Conservation (phyloP, 2,797 vertebrate species). For the Myotis vivesi region DNA sequence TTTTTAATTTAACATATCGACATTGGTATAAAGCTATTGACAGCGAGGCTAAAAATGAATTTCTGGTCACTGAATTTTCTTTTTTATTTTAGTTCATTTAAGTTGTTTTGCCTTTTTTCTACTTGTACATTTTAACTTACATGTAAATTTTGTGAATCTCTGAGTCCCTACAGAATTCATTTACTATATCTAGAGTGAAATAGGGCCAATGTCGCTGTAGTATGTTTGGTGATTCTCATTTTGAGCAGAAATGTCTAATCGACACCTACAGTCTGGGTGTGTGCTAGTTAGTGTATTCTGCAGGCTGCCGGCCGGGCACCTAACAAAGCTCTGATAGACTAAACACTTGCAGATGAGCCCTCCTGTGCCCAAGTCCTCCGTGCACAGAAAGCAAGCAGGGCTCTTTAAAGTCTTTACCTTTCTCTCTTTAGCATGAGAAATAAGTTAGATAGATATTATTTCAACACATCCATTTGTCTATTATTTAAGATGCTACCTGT, state of each 20-base stretch:
- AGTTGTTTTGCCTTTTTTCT: slow-evolving; percentile 53
- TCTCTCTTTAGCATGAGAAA: slow-evolving; percentile 46
- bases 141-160: slow-evolving; percentile 70
- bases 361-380: slow-evolving; percentile 24
- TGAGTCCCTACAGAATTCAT: slow-evolving; percentile 80
- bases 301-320: slow-evolving; percentile 53
- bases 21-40: not conserved
- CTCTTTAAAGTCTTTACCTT: slow-evolving; percentile 29
- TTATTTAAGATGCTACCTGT: slow-evolving; percentile 21
- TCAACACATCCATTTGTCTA: slow-evolving; percentile 33
- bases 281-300: slow-evolving; percentile 71
- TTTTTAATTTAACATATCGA: not conserved
- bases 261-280: slow-evolving; percentile 71
- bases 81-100: slow-evolving; percentile 12
- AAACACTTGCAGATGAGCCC: slow-evolving; percentile 71
- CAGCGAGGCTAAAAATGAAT: not conserved
- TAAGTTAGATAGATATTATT: slow-evolving; percentile 43
- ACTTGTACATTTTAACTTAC: slow-evolving; percentile 62
- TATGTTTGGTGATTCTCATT: slow-evolving; percentile 74
- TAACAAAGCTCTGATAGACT: slow-evolving; percentile 75
- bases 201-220: slow-evolving; percentile 73
- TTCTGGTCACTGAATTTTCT: not conserved
- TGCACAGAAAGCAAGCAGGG: slow-evolving; percentile 47
- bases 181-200: slow-evolving; percentile 73
- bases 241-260: slow-evolving; percentile 78